Conservation (phyloP, 2,888 invertebrate species). For the Drosophila kambysellisi region DNA sequence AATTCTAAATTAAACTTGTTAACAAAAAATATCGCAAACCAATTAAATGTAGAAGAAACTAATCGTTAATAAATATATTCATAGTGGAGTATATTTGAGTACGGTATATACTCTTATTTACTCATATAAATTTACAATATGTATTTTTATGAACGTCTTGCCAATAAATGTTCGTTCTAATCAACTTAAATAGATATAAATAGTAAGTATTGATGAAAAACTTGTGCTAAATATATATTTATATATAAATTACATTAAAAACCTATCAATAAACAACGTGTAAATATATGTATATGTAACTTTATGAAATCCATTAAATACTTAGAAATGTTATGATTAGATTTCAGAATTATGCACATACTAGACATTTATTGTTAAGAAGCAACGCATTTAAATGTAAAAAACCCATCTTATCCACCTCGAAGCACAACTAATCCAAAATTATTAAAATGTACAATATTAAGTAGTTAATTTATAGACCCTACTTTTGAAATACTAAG, state of each 20-base stretch:
- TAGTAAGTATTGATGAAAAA: slow-evolving; percentile 7
- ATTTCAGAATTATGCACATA: not conserved
- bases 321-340: not conserved
- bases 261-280: not conserved
- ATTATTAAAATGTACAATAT: slow-evolving; percentile 12
- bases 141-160: slow-evolving; percentile 13
- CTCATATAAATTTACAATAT: slow-evolving; percentile 2
- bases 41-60: not conserved
- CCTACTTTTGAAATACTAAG: slow-evolving; percentile 4
- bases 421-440: not conserved
- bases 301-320: not conserved
- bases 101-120: not conserved
- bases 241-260: not conserved
- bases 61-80: not conserved
- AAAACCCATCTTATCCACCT: not conserved
- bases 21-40: not conserved
- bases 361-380: not conserved
- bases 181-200: slow-evolving; percentile 1
- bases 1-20: not conserved
- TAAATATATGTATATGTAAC: not conserved
- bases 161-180: not conserved
- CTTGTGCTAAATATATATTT: not conserved
- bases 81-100: not conserved
- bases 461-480: slow-evolving; percentile 2
- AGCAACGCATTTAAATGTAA: not conserved